Evolutionary conservation across 2,113 vertebrate species (phyloP).

Genomic region (Ctenomys sociabilis): DNA sequence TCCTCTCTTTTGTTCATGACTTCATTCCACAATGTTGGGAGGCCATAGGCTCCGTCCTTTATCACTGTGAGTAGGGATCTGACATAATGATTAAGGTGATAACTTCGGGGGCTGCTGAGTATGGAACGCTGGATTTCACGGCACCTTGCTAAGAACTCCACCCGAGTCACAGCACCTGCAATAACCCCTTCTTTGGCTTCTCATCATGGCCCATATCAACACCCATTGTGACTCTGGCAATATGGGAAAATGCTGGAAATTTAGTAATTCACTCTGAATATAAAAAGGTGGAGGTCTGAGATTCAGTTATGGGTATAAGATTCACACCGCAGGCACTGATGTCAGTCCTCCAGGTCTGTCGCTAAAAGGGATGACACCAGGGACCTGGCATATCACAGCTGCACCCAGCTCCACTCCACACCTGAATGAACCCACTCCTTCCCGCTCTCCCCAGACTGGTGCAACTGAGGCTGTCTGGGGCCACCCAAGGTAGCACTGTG

Average conservation of each 20-base stretch:
- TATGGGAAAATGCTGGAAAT: neutral
- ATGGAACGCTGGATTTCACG: neutral
- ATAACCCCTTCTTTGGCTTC: neutral
- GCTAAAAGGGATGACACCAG: neutral
- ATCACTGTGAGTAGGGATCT: neutral
- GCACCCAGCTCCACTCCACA: neutral
- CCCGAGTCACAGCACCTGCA: neutral
- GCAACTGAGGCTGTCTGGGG: neutral
- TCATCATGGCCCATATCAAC: neutral
- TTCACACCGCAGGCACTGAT: neutral
- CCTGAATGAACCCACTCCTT: neutral
- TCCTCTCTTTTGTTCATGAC: neutral
- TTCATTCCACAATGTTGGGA: neutral
- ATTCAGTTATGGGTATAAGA: neutral
- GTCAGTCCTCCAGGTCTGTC: neutral
- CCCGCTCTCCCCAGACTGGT: neutral
- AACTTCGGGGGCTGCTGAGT: neutral
- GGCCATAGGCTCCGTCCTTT: neutral
- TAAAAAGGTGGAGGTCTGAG: neutral
- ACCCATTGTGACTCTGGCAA: neutral
- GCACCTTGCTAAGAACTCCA: neutral
- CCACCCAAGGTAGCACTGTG: neutral
- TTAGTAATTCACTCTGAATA: neutral
- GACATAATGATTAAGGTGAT: neutral
- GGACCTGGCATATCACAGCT: neutral